Conservation (phyloP, 2,113 vertebrate species). For the Motacilla alba region DNA sequence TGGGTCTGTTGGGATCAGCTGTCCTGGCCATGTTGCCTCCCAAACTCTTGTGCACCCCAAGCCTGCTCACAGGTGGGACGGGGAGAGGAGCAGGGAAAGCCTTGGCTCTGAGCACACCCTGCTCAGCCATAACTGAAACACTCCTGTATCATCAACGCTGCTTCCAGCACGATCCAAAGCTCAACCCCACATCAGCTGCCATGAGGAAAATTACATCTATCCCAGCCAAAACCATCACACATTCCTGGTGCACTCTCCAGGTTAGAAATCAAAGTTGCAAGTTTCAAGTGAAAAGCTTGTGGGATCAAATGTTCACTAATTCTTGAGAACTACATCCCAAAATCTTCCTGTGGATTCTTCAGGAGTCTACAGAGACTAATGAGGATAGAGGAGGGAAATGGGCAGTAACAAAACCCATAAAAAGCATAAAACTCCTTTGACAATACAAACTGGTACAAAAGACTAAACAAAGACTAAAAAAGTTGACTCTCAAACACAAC, state of each 20-base stretch:
- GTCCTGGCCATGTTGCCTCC: not conserved
- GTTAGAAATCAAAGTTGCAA: not conserved
- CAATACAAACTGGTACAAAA: not conserved
- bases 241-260: not conserved
- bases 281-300: not conserved
- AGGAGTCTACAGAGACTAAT: not conserved
- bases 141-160: not conserved
- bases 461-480: not conserved
- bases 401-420: not conserved
- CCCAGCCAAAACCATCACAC: not conserved
- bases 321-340: not conserved
- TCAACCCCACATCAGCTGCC: not conserved
- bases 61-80: rapidly evolving
- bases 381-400: not conserved
- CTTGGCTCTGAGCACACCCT: not conserved
- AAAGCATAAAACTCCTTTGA: not conserved
- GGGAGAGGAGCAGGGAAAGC: not conserved
- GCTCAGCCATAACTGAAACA: not conserved
- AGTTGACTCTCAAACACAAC: not conserved
- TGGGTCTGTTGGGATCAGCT: not conserved
- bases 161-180: not conserved
- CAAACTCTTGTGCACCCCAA: not conserved
- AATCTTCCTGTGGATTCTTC: not conserved
- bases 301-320: not conserved
- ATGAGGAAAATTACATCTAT: not conserved